Base-by-base conservation (phyloP, 2,113 vertebrate genomes). In the Beaufortia kweichowensis region DNA sequence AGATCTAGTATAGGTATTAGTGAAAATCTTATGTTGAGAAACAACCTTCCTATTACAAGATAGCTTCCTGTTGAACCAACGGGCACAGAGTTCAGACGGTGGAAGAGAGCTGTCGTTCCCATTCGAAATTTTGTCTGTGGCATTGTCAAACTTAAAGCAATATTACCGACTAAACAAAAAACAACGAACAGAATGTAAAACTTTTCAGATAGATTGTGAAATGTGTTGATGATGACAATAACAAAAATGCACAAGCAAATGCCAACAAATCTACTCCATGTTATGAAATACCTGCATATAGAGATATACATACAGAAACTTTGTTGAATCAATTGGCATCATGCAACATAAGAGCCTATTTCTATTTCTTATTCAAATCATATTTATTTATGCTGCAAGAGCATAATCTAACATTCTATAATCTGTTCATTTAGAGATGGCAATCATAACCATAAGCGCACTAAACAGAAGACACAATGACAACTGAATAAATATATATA, bases 1-100 rank as follows among this genome's bases (percentile, higher is more conserved):
- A 28, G 73, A 53, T 55, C 15, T 28, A 23, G 59, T n/a, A n/a
- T n/a, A 33, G 6, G 28, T 56, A 29, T 65, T 21, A 72, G 84
- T 76, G 82, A 88, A 88, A 86, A 69, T 88, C 79, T 73, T n/a
- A 62, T 78, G 85, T 91, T 91, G 86, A 85, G 89, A 88, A 87
- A 91, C 65, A 31, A 56, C 53, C 72, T 89, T 89, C 86, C 87
- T 78, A 41, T 41, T 64, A 64, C 66, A 41, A 79, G 76, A n/a
- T 53, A 56, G 61, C 84, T 89, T 90, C 85, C 88, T 88, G 71
- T 71, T 77, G 15, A 73, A 61, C 29, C 50, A 73, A 61, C 6
- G 15, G 35, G 68, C 56, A 61, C 17, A 74, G 17, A 61, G 71
- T 61, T 74, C 35, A 81, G 46, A 53, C 4, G n/a, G 28, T 41